These are phyloP conservation scores for Sparidentex hasta DNA, from an alignment of 2,797 vertebrate species.

Conservation along the genomic window DNA sequence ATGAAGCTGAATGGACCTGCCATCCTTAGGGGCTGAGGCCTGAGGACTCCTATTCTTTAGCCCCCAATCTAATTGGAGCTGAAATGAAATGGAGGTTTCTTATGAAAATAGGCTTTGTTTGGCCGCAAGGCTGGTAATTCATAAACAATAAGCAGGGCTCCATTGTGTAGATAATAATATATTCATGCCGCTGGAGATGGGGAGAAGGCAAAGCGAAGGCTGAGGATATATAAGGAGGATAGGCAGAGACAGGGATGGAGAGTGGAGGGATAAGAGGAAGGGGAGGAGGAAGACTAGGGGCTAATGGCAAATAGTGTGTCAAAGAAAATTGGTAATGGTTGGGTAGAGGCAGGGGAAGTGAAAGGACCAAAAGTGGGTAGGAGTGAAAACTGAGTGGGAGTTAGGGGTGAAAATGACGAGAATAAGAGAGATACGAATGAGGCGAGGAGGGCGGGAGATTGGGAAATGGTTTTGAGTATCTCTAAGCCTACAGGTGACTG, in stretches of 20 bases:
- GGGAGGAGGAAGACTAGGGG: slow-evolving; percentile 75
- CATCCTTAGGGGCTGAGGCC: slow-evolving; percentile 97
- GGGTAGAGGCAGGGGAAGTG: slow-evolving; percentile 72
- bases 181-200: slow-evolving; percentile 96
- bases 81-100: slow-evolving; percentile 99
- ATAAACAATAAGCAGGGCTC: slow-evolving; percentile 98
- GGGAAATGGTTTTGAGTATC: slow-evolving; percentile 71
- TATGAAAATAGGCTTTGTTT: slow-evolving; percentile 99
- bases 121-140: slow-evolving; percentile 98
- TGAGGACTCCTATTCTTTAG: slow-evolving; percentile 96
- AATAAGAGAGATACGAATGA: slow-evolving; percentile 64
- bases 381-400: slow-evolving; percentile 64
- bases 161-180: slow-evolving; percentile 99
- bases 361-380: slow-evolving; percentile 72
- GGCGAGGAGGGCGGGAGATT: slow-evolving; percentile 59
- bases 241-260: slow-evolving; percentile 81
- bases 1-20: slow-evolving; percentile 95
- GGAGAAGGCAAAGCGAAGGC: slow-evolving; percentile 83
- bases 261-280: slow-evolving; percentile 76
- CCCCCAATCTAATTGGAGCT: slow-evolving; percentile 99
- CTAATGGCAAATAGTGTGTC: slow-evolving; percentile 81
- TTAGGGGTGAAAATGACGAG: slow-evolving; percentile 68
- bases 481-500: slow-evolving; percentile 73
- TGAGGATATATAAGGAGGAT: slow-evolving; percentile 85
- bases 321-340: slow-evolving; percentile 81